A percentile compares a stretch with the other conserved stretches of the same genome.
Conservation (phyloP, 2,113 vertebrate species). For the Amblyornis subalaris region DNA sequence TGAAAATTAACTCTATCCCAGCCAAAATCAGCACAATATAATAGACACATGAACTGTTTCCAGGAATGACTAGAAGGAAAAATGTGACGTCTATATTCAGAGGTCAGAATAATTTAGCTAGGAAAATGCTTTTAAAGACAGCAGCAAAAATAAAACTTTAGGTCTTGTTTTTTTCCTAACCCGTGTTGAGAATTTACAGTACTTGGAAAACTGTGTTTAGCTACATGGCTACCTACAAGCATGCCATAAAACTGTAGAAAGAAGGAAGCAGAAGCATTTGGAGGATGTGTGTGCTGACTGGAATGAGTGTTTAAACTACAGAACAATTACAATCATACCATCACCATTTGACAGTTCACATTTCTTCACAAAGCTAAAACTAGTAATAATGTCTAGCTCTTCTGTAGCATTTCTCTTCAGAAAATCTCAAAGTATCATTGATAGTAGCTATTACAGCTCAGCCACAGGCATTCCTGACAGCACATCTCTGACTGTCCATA, state of each 20-base stretch:
- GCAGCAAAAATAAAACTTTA: neutral
- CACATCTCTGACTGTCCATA: neutral
- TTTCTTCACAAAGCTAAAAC: constrained; percentile 1
- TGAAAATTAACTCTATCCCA: neutral
- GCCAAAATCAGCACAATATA: neutral
- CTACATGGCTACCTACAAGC: neutral
- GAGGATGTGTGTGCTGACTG: neutral
- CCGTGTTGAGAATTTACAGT: neutral
- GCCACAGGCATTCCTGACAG: neutral
- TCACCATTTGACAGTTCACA: neutral
- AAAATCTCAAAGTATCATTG: neutral
- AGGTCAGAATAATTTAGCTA: neutral
- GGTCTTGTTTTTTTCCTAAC: neutral
- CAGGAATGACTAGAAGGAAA: neutral
- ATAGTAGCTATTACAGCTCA: neutral
- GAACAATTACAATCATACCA: neutral
- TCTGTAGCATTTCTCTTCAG: neutral
- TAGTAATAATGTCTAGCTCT: neutral
- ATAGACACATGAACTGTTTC: neutral
- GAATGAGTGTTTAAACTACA: neutral
- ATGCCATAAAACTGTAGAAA: neutral
- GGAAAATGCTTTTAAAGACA: neutral
- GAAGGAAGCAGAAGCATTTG: neutral
- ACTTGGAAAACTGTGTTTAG: neutral
- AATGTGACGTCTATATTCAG: neutral